Evolutionary conservation across 2,888 invertebrate genomes (phyloP).

Genomic region (Oligia latruncula): DNA sequence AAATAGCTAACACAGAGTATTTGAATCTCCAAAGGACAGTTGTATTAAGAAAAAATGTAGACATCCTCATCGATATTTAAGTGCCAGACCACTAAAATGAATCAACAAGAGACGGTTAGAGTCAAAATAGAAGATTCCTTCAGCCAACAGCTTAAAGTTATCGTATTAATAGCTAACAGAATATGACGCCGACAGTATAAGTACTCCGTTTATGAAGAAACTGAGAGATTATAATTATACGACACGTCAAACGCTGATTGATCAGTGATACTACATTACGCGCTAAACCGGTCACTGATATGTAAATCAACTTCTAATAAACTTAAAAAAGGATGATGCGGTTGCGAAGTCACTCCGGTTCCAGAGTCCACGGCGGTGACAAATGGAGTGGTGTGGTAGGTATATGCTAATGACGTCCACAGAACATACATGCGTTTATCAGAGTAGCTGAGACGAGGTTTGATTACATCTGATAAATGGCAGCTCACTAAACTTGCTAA

Average conservation of each 20-base stretch:
- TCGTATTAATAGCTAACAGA: conserved; percentile 6
- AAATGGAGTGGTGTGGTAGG: conserved; percentile 62
- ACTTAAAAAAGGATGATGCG: conserved; percentile 55
- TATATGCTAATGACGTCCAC: conserved; percentile 55
- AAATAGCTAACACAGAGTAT: background rate
- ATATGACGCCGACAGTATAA: conserved; percentile 59
- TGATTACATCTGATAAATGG: conserved; percentile 85
- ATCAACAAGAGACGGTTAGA: background rate
- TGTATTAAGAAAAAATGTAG: background rate
- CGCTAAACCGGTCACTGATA: conserved; percentile 75
- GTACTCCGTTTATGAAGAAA: conserved; percentile 72
- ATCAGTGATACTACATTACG: conserved; percentile 81
- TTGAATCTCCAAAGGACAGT: background rate
- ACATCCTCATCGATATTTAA: background rate
- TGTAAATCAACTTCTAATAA: conserved; percentile 67
- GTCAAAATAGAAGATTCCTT: background rate
- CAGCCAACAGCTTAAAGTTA: background rate
- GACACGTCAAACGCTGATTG: conserved; percentile 83
- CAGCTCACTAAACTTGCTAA: conserved; percentile 28
- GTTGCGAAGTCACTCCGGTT: conserved; percentile 44
- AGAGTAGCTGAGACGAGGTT: conserved; percentile 78
- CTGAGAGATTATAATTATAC: conserved; percentile 82
- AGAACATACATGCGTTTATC: conserved; percentile 80
- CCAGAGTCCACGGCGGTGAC: conserved; percentile 61
- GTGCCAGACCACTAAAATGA: background rate